Conservation (phyloP, 2,797 vertebrate genomes). For the Loris lydekkerianus region DNA sequence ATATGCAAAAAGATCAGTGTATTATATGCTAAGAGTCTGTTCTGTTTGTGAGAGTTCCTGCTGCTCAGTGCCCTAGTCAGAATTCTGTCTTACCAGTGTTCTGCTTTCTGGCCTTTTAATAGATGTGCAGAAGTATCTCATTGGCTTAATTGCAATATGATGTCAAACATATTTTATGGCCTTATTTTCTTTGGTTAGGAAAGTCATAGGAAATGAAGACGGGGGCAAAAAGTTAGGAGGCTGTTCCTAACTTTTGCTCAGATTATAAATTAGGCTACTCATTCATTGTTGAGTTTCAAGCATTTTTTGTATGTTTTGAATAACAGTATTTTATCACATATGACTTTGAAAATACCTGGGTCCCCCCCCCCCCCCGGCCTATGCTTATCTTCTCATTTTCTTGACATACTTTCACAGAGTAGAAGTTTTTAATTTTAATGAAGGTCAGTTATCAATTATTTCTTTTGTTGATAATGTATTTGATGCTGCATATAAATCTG, state of each 20-base stretch:
- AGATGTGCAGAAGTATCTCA: not conserved
- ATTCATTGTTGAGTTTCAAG: not conserved
- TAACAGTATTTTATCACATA: not conserved
- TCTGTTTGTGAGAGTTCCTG: not conserved
- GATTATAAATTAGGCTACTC: not conserved
- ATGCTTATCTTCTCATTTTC: not conserved
- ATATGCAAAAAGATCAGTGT: not conserved
- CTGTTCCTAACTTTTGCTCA: not conserved
- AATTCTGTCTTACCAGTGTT: not conserved
- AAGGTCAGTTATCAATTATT: not conserved
- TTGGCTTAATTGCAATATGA: not conserved
- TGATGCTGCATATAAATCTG: conserved; percentile 12
- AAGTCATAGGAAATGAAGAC: too few species aligned
- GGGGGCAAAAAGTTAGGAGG: not conserved
- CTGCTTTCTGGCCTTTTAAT: not conserved
- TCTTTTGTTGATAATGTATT: not conserved
- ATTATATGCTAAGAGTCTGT: not conserved
- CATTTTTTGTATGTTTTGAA: not conserved
- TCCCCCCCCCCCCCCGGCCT: not conserved
- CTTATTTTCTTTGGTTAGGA: not conserved
- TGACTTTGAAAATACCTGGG: not conserved
- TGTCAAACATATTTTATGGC: not conserved
- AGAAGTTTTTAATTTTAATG: conserved; percentile 1
- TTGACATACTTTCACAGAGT: not conserved
- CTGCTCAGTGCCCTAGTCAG: not conserved